Percentiles rank a stretch among this genome's conserved stretches.
These are phyloP conservation scores for Nycticryphes semicollaris DNA, from an alignment of 2,113 vertebrate genomes.

Conservation along the genomic window DNA sequence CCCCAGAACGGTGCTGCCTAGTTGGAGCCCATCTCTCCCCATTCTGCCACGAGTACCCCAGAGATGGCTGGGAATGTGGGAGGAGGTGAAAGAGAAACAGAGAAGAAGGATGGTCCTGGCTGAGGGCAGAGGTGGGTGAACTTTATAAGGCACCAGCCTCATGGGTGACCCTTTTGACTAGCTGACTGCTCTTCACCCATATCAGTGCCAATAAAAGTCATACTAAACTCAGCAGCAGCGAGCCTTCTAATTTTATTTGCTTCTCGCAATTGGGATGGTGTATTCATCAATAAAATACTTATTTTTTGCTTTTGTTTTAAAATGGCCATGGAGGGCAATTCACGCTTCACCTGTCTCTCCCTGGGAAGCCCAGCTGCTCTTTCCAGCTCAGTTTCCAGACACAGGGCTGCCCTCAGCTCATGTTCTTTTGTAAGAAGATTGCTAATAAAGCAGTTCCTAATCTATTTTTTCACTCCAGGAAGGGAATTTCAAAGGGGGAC, in stretches of 20 bases:
- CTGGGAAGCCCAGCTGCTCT: not conserved
- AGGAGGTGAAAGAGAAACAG: not conserved
- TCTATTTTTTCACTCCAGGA: not conserved
- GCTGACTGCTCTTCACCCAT: not conserved
- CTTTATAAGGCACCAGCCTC: not conserved
- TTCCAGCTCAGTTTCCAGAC: not conserved
- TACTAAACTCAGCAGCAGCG: not conserved
- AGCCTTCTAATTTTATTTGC: not conserved
- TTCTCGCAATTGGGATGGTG: not conserved
- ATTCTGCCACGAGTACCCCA: fast-evolving
- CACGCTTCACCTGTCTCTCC: slow-evolving; percentile 1
- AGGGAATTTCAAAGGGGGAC: not conserved
- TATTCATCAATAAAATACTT: not conserved
- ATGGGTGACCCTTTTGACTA: not conserved
- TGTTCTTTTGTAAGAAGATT: not conserved
- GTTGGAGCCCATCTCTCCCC: not conserved
- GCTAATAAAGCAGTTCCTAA: not conserved
- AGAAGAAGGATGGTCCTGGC: not conserved
- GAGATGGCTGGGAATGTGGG: not conserved
- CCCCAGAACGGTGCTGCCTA: fast-evolving
- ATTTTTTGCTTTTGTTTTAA: slow-evolving; percentile 5
- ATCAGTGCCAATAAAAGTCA: not conserved
- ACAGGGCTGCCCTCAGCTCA: not conserved
- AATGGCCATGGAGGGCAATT: not conserved
- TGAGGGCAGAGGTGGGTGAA: not conserved